Evolutionary conservation across 2,113 vertebrate species (phyloP), one percentile per base, ranked within the genome.

Genomic region (Ageneiosus marmoratus): DNA sequence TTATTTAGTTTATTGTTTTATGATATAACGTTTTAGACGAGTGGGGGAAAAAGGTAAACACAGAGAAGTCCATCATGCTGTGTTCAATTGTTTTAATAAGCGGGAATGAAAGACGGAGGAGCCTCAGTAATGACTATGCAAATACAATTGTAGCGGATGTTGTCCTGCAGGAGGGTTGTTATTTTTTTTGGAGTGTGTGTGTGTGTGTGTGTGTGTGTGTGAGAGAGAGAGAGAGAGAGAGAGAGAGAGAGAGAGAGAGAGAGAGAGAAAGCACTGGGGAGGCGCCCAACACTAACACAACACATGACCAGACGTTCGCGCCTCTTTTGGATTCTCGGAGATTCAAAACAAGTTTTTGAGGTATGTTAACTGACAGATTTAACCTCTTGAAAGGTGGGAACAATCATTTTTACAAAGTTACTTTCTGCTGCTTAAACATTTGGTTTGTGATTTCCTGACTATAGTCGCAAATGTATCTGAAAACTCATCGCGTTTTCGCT

Each of bases 301-400:
- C 95, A 96, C 95, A 90, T 95, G 94, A 94, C 91, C 58, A 81
- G 86, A 89, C 92, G 93, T 96, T 97, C 96, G 95, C 96, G 96
- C 96, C 96, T 96, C 95, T 97, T 96, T 96, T 86, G 90, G 92
- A 87, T 87, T 90, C 87, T 86, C 83, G 78, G 88, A 90, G 92
- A 89, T 91, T 92, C 89, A 80, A 90, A 90, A 86, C 85, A 77
- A 67, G 58, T 90, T 89, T 89, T 90, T 72, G 88, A 94, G 94
- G 92, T 94, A 41, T 2, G 37, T 41, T 41, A 95, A 90, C 32
- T 89, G 89, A 90, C 89, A 37, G 84, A 86, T 89, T 91, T 82
- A 89, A 91, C 41, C 65, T 67, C 16, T 75, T 69, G 81, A 37
- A 77, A 69, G 53, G 24, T 77, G 13, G 20, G 22, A 70, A 50